Percentiles rank a stretch among this genome's conserved stretches.
Conservation (phyloP, 2,888 invertebrate species). For the Drosophila planitibia region DNA sequence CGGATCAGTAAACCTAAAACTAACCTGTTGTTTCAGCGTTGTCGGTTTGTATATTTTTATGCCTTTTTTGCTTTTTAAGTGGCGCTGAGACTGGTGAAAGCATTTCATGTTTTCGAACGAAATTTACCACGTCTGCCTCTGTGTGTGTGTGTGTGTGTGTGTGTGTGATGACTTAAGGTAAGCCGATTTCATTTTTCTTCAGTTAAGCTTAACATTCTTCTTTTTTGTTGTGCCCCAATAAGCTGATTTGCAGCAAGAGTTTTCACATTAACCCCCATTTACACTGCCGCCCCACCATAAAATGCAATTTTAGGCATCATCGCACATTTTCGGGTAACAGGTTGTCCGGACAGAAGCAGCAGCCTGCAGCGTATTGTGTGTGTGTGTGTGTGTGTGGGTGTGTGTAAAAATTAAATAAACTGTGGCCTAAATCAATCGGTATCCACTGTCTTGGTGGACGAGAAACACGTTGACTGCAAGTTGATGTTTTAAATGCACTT, state of each 20-base stretch:
- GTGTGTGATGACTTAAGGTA: conserved; percentile 51
- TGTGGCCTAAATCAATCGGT: conserved; percentile 20
- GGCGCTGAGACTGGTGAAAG: conserved; percentile 11
- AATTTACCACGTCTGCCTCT: conserved; percentile 39
- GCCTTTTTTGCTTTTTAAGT: conserved; percentile 42
- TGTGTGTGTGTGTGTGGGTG: not conserved
- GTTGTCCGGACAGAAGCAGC: conserved; percentile 15
- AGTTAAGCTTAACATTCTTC: conserved; percentile 47
- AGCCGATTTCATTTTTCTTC: conserved; percentile 70
- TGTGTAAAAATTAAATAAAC: conserved; percentile 16
- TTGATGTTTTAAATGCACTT: not conserved
- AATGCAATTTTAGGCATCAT: conserved; percentile 47
- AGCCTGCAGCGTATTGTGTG: not conserved
- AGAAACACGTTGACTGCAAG: not conserved
- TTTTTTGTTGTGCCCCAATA: conserved; percentile 19
- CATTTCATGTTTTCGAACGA: conserved; percentile 56
- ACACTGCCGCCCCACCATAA: conserved; percentile 29
- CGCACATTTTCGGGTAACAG: conserved; percentile 40
- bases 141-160: conserved; percentile 17
- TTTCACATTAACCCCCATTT: conserved; percentile 35
- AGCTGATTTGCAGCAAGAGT: conserved; percentile 39
- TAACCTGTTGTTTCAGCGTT: conserved; percentile 61
- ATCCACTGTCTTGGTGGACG: not conserved
- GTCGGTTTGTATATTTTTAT: conserved; percentile 29
- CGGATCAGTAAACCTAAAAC: conserved; percentile 13